Percentiles rank a stretch among this genome's conserved stretches.
Evolutionary conservation across 1,140 invertebrate species (phyloP).

Genomic region (Eciton burchellii): DNA sequence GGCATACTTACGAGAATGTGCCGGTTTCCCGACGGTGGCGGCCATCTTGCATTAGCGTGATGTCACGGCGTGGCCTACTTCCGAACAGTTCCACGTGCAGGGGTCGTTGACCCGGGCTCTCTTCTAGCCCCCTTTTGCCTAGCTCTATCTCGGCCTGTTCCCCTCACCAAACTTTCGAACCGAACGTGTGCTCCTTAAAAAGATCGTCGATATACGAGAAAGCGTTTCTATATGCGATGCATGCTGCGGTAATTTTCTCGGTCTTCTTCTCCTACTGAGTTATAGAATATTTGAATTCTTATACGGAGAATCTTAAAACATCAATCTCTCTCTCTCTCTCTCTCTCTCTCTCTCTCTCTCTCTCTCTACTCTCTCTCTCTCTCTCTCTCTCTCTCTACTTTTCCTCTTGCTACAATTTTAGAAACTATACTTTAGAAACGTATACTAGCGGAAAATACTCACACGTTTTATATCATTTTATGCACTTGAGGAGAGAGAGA

Average conservation of each 20-base stretch:
- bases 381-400: not conserved
- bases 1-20: conserved; percentile 67
- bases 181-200: conserved; percentile 51
- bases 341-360: conserved; percentile 7
- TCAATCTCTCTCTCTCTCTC: not conserved
- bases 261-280: not conserved
- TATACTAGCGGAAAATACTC: no score
- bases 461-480: no score
- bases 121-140: conserved; percentile 74
- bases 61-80: conserved; percentile 82
- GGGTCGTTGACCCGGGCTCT: conserved; percentile 78
- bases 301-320: not conserved
- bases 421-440: not conserved
- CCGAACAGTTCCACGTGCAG: conserved; percentile 79
- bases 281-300: not conserved
- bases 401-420: not conserved
- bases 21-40: conserved; percentile 61
- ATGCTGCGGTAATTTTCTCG: conserved; percentile 10
- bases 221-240: not conserved
- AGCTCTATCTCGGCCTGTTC: conserved; percentile 53
- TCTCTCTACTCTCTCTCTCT: not conserved
- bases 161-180: conserved; percentile 55
- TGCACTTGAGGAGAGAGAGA: no score
- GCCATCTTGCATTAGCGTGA: conserved; percentile 80
- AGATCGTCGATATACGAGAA: conserved; percentile 40